phyloP scores from a whole-genome alignment of 2,888 invertebrate genomes.

The Drosophila meridiana region DNA sequence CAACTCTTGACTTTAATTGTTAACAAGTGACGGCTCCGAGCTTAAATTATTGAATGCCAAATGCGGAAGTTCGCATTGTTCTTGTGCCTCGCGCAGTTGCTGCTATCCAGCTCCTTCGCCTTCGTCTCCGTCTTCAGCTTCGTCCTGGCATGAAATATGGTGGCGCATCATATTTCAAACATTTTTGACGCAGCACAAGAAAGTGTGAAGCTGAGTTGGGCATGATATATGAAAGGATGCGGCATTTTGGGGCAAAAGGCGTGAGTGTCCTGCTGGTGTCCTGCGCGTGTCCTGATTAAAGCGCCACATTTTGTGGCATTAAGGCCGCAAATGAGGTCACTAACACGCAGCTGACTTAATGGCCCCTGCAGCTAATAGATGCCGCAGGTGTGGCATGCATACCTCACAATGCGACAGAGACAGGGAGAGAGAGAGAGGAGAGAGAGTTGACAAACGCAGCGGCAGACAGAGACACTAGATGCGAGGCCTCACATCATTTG shows the following conservation, averaged over 20 bases:
- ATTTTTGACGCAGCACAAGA: conserved; percentile 31
- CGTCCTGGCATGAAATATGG: conserved; percentile 43
- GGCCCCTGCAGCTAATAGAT: conserved; percentile 50
- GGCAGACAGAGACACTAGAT: not conserved
- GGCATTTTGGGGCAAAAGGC: conserved; percentile 19
- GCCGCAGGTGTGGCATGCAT: conserved; percentile 50
- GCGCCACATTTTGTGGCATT: conserved; percentile 52
- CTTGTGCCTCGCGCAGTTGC: conserved; percentile 11
- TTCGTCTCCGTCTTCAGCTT: conserved; percentile 3
- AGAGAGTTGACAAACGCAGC: conserved; percentile 14
- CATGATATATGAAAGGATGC: conserved; percentile 9
- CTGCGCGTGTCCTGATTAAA: conserved; percentile 46
- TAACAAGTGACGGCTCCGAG: conserved; percentile 69
- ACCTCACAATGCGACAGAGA: conserved; percentile 18
- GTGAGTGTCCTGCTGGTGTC: conserved; percentile 12
- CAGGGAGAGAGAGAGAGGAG: conserved; percentile 9
- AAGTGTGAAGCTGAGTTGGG: not conserved
- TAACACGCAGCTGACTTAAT: conserved; percentile 39
- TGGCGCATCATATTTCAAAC: conserved; percentile 60
- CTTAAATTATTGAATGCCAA: conserved; percentile 71
- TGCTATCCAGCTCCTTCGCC: conserved; percentile 5
- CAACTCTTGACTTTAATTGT: conserved; percentile 78
- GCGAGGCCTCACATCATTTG: conserved; percentile 64
- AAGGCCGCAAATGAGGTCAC: conserved; percentile 55
- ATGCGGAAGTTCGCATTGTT: conserved; percentile 39